Evolutionary conservation across 2,113 vertebrate species (phyloP), one percentile per base, ranked within the genome.

Genomic region (Tylochromis polylepis): DNA sequence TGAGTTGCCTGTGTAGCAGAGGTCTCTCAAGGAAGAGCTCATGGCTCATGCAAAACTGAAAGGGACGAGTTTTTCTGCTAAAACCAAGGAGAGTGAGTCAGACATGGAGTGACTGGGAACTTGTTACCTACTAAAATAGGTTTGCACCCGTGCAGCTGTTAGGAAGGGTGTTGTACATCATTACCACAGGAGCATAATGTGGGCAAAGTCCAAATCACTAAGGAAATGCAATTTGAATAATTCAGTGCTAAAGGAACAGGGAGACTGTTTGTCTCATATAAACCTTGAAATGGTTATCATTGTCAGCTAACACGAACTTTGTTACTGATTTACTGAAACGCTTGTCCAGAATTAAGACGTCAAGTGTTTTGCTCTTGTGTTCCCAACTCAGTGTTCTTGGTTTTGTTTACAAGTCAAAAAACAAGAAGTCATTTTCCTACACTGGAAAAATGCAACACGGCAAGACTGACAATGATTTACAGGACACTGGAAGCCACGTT

Each of bases 11-110:
- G 3, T 67, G 56, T 49, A 36, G 80, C 5, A 4, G 29, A 38
- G 38, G 89, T 43, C 83, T 91, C 87, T 83, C 85, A 3, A 80
- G 83, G 87, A 90, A 51, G 43, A 88, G 88, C 65, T 84, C 67
- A 92, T 88, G 46, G 57, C 72, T 85, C 58, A 56, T 67, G 49
- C 79, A 62, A 80, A 88, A 88, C 20, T 86, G 56, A 87, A 88
- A 78, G 29, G 36, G 58, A 60, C 41, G 43, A 88, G 59, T 70
- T 86, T 88, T 57, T 22, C 18, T 87, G 67, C 78, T 65, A 43
- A 31, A 20, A 92, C 84, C 16, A 56, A 43, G 15, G 22, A 62
- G n/a, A 53, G 29, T 41, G 81, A 92, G 55, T 87, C 53, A 80
- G 84, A 80, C 27, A 31, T n/a, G n/a, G 18, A 27, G 38, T n/a